Percentiles rank a stretch among this genome's conserved stretches.
These are phyloP conservation scores for Bugula neritina DNA, from an alignment of 2,888 invertebrate species.

Conservation along the genomic window DNA sequence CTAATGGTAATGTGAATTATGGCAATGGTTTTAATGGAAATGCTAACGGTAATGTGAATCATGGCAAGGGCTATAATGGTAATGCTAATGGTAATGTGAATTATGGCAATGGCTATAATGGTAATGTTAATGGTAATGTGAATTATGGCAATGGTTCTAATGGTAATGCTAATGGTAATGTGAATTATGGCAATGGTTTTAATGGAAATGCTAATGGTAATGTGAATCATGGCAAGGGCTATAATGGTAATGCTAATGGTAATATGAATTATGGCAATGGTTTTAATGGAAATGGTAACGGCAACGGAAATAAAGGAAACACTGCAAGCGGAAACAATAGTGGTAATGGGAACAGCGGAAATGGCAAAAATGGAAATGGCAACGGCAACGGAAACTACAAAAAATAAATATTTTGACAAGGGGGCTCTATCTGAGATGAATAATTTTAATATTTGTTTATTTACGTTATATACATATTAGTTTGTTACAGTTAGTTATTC, in stretches of 20 bases:
- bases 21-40: background rate
- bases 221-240: too few relatives aligned
- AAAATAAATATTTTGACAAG: too few relatives aligned
- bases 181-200: slow-evolving; percentile 31
- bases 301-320: slow-evolving; percentile 1
- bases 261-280: background rate
- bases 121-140: slow-evolving; percentile 4
- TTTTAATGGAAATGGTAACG: slow-evolving; percentile 1
- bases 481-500: too few relatives aligned
- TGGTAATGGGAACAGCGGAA: slow-evolving; percentile 27
- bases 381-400: slow-evolving; percentile 1
- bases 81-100: slow-evolving; percentile 3
- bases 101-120: background rate
- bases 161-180: slow-evolving; percentile 36
- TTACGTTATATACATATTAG: too few relatives aligned
- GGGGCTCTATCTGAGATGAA: too few relatives aligned
- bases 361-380: slow-evolving; percentile 26
- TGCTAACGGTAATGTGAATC: background rate
- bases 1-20: background rate
- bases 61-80: background rate
- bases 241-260: slow-evolving; percentile 13
- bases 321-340: slow-evolving; percentile 26
- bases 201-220: too few relatives aligned
- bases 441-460: too few relatives aligned
- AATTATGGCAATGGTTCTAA: slow-evolving; percentile 29